phyloP scores from a whole-genome alignment of 2,113 vertebrate genomes.

The Formicarius rufipectus region DNA sequence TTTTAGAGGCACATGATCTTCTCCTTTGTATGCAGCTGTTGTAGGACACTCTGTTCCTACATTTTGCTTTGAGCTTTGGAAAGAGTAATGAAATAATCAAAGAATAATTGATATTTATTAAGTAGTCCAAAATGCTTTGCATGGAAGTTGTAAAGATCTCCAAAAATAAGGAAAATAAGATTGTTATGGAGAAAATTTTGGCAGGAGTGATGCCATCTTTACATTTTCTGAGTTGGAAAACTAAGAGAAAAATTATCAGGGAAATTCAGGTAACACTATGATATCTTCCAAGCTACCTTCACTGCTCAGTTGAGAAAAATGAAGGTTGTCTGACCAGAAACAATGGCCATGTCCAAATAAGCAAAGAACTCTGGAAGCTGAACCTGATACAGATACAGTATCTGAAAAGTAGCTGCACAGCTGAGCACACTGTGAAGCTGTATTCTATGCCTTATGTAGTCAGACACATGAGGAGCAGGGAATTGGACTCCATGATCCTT shows the following conservation, averaged over 20 bases:
- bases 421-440: background rate
- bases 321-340: background rate
- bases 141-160: background rate
- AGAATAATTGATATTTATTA: background rate
- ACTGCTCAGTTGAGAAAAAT: background rate
- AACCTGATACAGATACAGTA: background rate
- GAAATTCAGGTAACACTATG: background rate
- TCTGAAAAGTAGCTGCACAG: background rate
- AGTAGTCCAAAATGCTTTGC: background rate
- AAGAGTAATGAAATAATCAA: background rate
- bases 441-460: background rate
- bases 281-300: background rate
- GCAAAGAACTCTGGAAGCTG: background rate
- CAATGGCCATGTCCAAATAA: background rate
- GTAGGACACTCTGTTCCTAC: background rate
- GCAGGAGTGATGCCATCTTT: background rate
- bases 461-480: accelerated
- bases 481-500: background rate
- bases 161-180: background rate
- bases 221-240: background rate
- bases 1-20: background rate
- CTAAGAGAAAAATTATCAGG: background rate
- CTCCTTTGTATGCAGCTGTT: background rate
- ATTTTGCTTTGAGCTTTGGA: background rate
- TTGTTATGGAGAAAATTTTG: background rate